Evolutionary conservation across 2,797 vertebrate genomes (phyloP).

Genomic region (Pangasius djambal): DNA sequence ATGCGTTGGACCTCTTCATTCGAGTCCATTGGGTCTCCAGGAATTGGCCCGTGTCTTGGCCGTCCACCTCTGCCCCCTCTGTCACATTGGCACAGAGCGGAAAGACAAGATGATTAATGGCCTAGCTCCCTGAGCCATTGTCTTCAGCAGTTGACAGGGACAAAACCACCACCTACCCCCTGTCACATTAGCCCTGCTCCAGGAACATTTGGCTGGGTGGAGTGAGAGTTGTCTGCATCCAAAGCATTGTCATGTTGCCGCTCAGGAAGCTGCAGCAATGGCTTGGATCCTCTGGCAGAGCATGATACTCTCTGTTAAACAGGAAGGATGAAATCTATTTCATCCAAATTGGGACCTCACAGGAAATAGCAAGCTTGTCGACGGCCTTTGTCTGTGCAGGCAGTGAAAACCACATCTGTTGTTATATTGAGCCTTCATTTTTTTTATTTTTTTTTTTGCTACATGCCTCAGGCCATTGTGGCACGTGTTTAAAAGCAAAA

Average conservation of each 20-base stretch:
- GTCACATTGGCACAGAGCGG: slow-evolving; percentile 72
- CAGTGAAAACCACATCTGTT: slow-evolving; percentile 39
- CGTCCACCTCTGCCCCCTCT: slow-evolving; percentile 66
- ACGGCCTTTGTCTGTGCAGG: slow-evolving; percentile 45
- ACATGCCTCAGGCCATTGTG: slow-evolving; percentile 40
- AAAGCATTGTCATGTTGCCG: slow-evolving; percentile 43
- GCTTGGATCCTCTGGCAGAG: slow-evolving; percentile 31
- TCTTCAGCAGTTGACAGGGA: slow-evolving; percentile 68
- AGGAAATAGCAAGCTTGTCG: slow-evolving; percentile 48
- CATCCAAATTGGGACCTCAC: slow-evolving; percentile 40
- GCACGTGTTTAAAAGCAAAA: slow-evolving; percentile 45
- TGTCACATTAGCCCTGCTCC: slow-evolving; percentile 71
- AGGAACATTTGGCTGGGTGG: slow-evolving; percentile 63
- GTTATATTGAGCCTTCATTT: slow-evolving; percentile 33
- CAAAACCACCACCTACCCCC: slow-evolving; percentile 72
- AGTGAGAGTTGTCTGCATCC: slow-evolving; percentile 44
- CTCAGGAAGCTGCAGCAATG: slow-evolving; percentile 53
- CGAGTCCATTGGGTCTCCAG: slow-evolving; percentile 67
- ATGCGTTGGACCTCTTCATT: slow-evolving; percentile 69
- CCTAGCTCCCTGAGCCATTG: slow-evolving; percentile 71
- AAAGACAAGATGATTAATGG: slow-evolving; percentile 78
- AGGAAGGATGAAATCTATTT: slow-evolving; percentile 54
- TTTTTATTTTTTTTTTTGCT: slow-evolving; percentile 32
- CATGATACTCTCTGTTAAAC: slow-evolving; percentile 26
- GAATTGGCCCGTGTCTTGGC: slow-evolving; percentile 65